Evolutionary conservation across 2,113 vertebrate species (phyloP).

Genomic region (Carettochelys insculpta): DNA sequence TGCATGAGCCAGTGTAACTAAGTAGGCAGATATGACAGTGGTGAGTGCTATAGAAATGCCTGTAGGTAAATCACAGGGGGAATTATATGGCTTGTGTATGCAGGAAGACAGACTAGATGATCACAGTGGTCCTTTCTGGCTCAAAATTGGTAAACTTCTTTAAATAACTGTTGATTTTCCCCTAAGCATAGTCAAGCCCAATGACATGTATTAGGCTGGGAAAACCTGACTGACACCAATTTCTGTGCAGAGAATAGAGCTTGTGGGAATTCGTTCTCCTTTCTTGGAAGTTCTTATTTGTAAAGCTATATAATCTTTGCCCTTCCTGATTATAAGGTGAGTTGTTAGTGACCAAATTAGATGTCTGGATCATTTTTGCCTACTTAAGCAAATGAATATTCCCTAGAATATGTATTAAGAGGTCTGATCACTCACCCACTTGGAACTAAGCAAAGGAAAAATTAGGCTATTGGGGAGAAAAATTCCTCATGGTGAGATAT

Average conservation of each 20-base stretch:
- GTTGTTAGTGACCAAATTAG: not conserved
- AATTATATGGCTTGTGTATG: not conserved
- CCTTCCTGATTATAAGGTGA: not conserved
- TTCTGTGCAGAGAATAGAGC: not conserved
- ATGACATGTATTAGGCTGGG: not conserved
- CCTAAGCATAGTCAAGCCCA: not conserved
- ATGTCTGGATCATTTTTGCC: not conserved
- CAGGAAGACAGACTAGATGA: not conserved
- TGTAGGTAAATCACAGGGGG: not conserved
- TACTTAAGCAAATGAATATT: not conserved
- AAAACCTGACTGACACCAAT: not conserved
- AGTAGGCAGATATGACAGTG: not conserved
- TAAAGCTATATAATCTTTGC: not conserved
- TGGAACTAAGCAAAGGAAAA: accelerated
- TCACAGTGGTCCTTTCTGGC: not conserved
- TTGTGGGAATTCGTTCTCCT: not conserved
- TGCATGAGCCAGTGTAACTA: not conserved
- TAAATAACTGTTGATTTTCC: not conserved
- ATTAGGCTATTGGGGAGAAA: not conserved
- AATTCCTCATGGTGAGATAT: not conserved
- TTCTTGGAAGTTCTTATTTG: not conserved
- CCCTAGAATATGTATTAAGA: no score
- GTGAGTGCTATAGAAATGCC: not conserved
- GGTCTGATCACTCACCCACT: not conserved
- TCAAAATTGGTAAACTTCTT: not conserved